phyloP scores from a whole-genome alignment of 2,113 vertebrate species.

The Dipodomys merriami region DNA sequence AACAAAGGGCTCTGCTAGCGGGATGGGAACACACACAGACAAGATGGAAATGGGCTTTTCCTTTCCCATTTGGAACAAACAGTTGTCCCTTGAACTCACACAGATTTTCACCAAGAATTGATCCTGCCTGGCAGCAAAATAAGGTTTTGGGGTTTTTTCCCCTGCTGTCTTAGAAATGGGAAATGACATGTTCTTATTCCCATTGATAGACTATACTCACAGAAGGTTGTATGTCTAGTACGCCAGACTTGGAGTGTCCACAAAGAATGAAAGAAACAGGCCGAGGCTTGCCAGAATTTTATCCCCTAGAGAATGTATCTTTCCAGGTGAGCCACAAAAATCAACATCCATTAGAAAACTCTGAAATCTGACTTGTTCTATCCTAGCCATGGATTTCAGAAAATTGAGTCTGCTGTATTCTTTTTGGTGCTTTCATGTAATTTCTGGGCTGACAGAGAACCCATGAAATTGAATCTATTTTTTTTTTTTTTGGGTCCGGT shows the following conservation, averaged over 20 bases:
- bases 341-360: not conserved
- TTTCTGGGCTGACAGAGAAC: not conserved
- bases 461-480: not conserved
- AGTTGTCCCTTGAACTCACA: slow-evolving; percentile 31
- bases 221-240: slow-evolving; percentile 18
- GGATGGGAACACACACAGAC: slow-evolving; percentile 35
- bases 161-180: slow-evolving; percentile 36
- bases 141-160: not conserved
- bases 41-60: not conserved
- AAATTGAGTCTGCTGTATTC: not conserved
- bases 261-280: slow-evolving; percentile 17
- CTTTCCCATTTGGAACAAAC: slow-evolving; percentile 36
- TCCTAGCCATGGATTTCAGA: not conserved
- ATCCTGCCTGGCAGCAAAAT: slow-evolving; percentile 34
- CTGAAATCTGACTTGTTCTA: slow-evolving; percentile 1
- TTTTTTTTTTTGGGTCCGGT: no score
- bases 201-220: slow-evolving; percentile 24
- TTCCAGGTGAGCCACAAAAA: not conserved
- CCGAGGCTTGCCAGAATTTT: not conserved
- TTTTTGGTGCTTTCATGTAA: not conserved
- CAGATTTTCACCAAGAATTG: slow-evolving; percentile 49
- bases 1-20: not conserved
- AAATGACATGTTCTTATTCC: not conserved
- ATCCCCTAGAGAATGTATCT: not conserved
- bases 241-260: not conserved